These are phyloP conservation scores for Merodon equestris DNA, from an alignment of 2,888 invertebrate genomes.

Conservation along the genomic window DNA sequence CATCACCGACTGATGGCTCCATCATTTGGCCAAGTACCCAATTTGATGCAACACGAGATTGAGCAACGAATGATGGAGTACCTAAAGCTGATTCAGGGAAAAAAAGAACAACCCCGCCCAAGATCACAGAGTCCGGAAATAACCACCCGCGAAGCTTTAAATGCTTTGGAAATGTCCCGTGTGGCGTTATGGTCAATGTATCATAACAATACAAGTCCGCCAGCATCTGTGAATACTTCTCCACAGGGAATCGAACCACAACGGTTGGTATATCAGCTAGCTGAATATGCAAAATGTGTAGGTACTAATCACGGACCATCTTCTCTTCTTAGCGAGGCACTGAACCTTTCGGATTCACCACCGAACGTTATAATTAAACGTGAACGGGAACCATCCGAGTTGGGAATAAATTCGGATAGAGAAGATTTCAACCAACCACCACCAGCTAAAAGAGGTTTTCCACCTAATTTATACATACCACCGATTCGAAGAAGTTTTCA, in stretches of 20 bases:
- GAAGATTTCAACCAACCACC: slow-evolving; percentile 81
- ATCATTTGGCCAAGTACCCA: slow-evolving; percentile 81
- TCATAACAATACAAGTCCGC: slow-evolving; percentile 83
- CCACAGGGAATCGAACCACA: slow-evolving; percentile 79
- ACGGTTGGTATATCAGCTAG: slow-evolving; percentile 74
- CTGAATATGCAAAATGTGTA: slow-evolving; percentile 14
- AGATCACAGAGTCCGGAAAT: slow-evolving; percentile 79
- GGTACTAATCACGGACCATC: slow-evolving; percentile 44
- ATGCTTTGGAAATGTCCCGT: slow-evolving; percentile 87
- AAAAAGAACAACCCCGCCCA: slow-evolving; percentile 78
- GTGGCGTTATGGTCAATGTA: slow-evolving; percentile 91
- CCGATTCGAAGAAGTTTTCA: slow-evolving; percentile 40
- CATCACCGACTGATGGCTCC: slow-evolving; percentile 78
- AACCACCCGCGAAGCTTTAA: slow-evolving; percentile 79
- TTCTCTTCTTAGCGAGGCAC: slow-evolving; percentile 83
- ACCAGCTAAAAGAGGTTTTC: slow-evolving; percentile 80
- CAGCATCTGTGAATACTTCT: slow-evolving; percentile 79
- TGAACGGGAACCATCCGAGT: slow-evolving; percentile 76
- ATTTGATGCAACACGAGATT: slow-evolving; percentile 84
- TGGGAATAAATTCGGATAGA: slow-evolving; percentile 69
- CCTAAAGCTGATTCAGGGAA: slow-evolving; percentile 84
- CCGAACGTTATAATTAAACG: slow-evolving; percentile 80
- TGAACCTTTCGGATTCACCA: slow-evolving; percentile 87
- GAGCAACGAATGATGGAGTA: slow-evolving; percentile 90
- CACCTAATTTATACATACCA: slow-evolving; percentile 74